Conservation (phyloP, 2,113 vertebrate genomes). For the Lanius ludovicianus region DNA sequence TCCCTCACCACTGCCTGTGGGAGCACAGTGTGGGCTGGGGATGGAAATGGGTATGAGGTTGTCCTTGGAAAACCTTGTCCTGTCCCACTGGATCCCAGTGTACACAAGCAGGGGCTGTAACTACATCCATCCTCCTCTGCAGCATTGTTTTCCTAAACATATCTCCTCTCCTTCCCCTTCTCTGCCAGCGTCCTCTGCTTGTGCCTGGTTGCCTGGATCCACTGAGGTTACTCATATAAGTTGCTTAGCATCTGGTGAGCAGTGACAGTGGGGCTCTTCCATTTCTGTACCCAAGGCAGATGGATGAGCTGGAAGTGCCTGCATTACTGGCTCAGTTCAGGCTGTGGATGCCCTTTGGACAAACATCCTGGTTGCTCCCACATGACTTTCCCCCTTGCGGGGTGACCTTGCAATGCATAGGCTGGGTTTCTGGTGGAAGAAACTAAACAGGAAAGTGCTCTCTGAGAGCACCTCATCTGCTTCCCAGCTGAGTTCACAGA, state of each 20-base stretch:
- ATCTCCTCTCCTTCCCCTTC: not conserved
- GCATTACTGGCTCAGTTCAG: not conserved
- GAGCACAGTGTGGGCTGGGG: not conserved
- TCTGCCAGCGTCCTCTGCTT: not conserved
- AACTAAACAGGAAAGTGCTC: not conserved
- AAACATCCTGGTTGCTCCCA: not conserved
- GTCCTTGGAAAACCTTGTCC: not conserved
- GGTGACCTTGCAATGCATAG: not conserved
- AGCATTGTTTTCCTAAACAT: not conserved
- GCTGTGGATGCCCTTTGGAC: not conserved
- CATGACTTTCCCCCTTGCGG: not conserved
- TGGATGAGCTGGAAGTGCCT: not conserved
- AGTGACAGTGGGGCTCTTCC: not conserved
- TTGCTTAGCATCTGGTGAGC: not conserved
- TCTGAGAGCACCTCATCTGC: not conserved
- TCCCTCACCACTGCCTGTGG: accelerated
- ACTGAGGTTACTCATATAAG: not conserved
- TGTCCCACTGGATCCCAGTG: not conserved
- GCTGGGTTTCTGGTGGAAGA: not conserved
- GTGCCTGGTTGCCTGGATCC: not conserved
- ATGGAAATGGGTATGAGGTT: not conserved
- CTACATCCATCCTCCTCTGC: not conserved
- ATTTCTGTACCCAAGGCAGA: not conserved
- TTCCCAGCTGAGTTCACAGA: not conserved
- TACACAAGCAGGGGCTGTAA: not conserved